Evolutionary conservation across 2,797 vertebrate genomes (phyloP), one percentile per base, ranked within the genome.

Genomic region (Leptoclinus maculatus): DNA sequence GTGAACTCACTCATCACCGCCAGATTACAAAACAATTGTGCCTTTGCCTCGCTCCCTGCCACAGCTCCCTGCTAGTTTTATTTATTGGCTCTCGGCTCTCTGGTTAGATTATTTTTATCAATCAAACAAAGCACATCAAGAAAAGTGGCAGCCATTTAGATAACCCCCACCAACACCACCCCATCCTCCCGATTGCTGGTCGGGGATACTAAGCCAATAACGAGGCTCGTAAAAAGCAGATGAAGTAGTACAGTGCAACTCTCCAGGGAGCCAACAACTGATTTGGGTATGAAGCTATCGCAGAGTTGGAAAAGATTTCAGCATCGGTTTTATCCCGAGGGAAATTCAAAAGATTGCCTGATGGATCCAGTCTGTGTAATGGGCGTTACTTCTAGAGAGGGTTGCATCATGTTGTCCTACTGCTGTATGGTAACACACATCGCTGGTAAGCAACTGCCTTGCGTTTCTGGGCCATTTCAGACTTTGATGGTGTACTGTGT

Each of bases 1-100:
- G 65, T 91, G 93, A 93, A 94, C 93, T 93, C 88, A 70, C 90
- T 93, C 93, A 93, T 94, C 93, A 93, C 86, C 85, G 63, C 66
- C 86, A 87, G 89, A 94, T 94, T 93, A 94, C 90, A 93, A 94
- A 94, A 93, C 92, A 86, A 91, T 84, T 71, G 87, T 60, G 65
- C 71, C 84, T 74, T 62, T 23, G 68, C 72, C 58, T 74, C 54
- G 19, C 63, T 81, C 57, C 54, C 70, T 45, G 41, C 70, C 54
- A 27, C 60, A 27, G 68, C 74, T 60, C 69, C 72, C 81, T 36
- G 65, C 80, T 67, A 72, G 64, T 74, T 86, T 87, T 83, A 80
- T 90, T 83, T 83, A 87, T 85, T 67, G 74, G 47, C 84, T 82
- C 71, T 83, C 49, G n/a, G 83, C 84, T 88, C 77, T 17, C 66